phyloP scores from a whole-genome alignment of 2,113 vertebrate genomes.

The Todiramphus saurophagus region DNA sequence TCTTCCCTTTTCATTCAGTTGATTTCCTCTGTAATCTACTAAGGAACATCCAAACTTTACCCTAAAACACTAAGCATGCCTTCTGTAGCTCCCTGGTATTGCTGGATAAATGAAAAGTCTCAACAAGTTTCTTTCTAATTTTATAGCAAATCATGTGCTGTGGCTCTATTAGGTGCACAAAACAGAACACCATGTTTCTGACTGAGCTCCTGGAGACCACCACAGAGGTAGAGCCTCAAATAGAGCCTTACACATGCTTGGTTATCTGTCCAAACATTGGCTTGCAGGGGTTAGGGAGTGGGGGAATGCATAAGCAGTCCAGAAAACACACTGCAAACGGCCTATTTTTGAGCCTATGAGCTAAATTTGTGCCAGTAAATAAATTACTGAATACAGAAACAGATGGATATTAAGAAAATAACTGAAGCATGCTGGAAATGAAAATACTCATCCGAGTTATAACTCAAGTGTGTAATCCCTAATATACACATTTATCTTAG shows the following conservation, averaged over 20 bases:
- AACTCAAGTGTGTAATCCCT: background rate
- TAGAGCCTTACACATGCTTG: background rate
- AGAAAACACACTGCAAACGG: background rate
- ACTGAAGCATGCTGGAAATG: background rate
- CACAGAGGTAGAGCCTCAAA: background rate
- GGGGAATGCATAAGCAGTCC: background rate
- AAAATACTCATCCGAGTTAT: background rate
- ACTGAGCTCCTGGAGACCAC: background rate
- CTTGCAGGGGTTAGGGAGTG: background rate
- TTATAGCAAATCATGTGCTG: rapidly evolving
- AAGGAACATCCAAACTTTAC: background rate
- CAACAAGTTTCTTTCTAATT: background rate
- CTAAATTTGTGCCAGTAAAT: constrained; percentile 5
- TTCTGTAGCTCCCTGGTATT: background rate
- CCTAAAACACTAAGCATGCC: background rate
- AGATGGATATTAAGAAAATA: constrained; percentile 53
- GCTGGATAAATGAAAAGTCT: background rate
- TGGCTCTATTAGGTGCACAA: background rate
- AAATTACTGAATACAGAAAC: constrained; percentile 25
- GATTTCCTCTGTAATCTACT: background rate
- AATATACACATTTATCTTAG: constrained; percentile 35
- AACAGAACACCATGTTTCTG: rapidly evolving
- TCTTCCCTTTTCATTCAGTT: background rate
- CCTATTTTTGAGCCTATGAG: background rate
- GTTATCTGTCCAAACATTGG: background rate